Evolutionary conservation across 2,113 vertebrate species (phyloP).

Genomic region (Ranitomeya variabilis): DNA sequence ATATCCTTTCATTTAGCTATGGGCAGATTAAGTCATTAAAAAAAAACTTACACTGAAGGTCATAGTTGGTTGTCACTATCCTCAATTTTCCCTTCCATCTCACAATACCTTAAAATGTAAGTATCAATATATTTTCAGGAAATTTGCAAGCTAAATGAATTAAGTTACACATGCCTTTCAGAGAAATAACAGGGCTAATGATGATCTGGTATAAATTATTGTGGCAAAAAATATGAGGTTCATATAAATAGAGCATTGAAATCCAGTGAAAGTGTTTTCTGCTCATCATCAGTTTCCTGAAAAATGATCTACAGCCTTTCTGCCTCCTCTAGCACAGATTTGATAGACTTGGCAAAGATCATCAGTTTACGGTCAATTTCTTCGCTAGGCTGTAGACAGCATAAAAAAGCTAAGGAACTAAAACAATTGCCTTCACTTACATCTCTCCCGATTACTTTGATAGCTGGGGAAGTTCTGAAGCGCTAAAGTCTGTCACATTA

Average conservation of each 20-base stretch:
- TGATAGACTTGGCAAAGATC: constrained; percentile 68
- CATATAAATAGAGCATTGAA: constrained; percentile 60
- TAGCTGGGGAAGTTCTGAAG: constrained; percentile 81
- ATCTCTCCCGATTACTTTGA: constrained; percentile 78
- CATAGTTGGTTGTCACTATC: neutral
- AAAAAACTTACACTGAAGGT: neutral
- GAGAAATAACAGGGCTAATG: constrained; percentile 61
- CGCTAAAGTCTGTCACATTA: constrained; percentile 90
- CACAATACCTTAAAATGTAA: constrained; percentile 7
- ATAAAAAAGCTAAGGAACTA: constrained; percentile 72
- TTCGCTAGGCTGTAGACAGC: constrained; percentile 69
- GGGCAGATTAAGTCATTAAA: neutral
- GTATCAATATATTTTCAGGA: constrained; percentile 36
- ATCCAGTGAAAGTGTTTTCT: constrained; percentile 58
- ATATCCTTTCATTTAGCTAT: neutral
- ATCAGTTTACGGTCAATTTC: constrained; percentile 70
- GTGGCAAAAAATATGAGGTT: constrained; percentile 53
- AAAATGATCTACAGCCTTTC: constrained; percentile 61
- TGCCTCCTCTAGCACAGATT: constrained; percentile 60
- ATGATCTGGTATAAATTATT: constrained; percentile 42
- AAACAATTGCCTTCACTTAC: constrained; percentile 76
- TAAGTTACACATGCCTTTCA: constrained; percentile 55
- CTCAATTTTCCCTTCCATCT: neutral
- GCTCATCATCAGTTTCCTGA: constrained; percentile 59
- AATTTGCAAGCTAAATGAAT: constrained; percentile 61